These are phyloP conservation scores for Dreissena rostriformis DNA, from an alignment of 1,140 invertebrate species.

Conservation along the genomic window DNA sequence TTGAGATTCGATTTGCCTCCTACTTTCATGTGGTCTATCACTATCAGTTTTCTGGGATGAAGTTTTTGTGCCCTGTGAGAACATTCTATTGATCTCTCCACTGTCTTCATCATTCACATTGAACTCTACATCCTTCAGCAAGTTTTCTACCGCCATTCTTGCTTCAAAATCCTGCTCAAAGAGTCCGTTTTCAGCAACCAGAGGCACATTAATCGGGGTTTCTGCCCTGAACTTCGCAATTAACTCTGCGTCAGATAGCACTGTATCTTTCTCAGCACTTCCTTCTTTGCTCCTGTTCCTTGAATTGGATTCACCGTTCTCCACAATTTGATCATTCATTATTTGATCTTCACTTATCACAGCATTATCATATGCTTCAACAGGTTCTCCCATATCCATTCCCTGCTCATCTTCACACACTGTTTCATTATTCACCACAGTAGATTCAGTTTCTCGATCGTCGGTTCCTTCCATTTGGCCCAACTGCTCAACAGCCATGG, in stretches of 20 bases:
- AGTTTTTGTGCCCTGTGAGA: slow-evolving; percentile 30
- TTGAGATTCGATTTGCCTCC: slow-evolving; percentile 27
- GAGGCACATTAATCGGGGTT: slow-evolving; percentile 43
- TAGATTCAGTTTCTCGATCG: slow-evolving; percentile 22
- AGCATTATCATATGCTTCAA: slow-evolving; percentile 14
- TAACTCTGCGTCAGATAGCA: slow-evolving; percentile 28
- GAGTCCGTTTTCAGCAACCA: slow-evolving; percentile 46
- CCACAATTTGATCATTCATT: slow-evolving; percentile 2
- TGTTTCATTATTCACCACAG: neutral
- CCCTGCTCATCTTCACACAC: neutral
- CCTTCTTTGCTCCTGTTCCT: slow-evolving; percentile 26
- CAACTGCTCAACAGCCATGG: slow-evolving; percentile 45
- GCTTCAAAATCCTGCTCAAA: slow-evolving; percentile 53
- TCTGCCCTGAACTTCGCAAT: slow-evolving; percentile 46
- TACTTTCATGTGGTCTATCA: slow-evolving; percentile 24
- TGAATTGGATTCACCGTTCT: slow-evolving; percentile 18
- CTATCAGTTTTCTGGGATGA: slow-evolving; percentile 8
- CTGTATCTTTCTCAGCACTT: slow-evolving; percentile 36
- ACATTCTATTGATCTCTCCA: slow-evolving; percentile 34
- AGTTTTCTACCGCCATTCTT: slow-evolving; percentile 47
- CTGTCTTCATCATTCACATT: slow-evolving; percentile 43
- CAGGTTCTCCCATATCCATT: slow-evolving; percentile 25
- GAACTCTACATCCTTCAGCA: slow-evolving; percentile 43
- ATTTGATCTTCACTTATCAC: slow-evolving; percentile 17
- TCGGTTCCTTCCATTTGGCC: slow-evolving; percentile 39